phyloP scores from a whole-genome alignment of 1,140 invertebrate genomes.

The Ips nitidus region DNA sequence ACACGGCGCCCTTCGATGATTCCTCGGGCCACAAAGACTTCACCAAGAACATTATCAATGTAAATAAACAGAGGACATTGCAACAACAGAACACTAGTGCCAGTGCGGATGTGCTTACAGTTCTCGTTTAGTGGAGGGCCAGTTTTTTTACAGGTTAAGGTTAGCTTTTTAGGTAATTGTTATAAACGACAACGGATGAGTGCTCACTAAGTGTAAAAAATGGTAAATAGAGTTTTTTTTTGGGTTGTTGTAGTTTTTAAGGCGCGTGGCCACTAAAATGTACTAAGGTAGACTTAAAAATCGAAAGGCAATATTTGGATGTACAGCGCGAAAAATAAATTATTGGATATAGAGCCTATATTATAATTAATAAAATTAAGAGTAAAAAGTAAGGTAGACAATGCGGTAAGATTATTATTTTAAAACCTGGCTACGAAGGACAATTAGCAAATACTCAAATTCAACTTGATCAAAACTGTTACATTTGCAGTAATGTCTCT shows the following conservation, averaged over 20 bases:
- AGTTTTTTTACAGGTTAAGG: constrained; percentile 31
- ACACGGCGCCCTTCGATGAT: constrained; percentile 72
- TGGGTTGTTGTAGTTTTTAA: no score
- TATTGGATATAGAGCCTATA: no score
- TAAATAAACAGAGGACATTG: constrained; percentile 53
- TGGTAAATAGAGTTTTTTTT: constrained; percentile 7
- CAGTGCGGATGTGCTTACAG: constrained; percentile 51
- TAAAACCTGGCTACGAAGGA: no score
- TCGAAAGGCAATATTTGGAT: no score
- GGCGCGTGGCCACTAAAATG: not conserved
- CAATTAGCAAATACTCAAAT: no score
- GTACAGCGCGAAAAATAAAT: no score
- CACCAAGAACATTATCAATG: constrained; percentile 68
- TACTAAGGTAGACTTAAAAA: no score
- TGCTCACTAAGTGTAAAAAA: not conserved
- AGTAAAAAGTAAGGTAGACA: no score
- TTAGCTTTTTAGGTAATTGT: constrained; percentile 9
- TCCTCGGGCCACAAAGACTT: constrained; percentile 72
- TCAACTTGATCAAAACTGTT: no score
- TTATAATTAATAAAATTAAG: no score
- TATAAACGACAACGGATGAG: not conserved
- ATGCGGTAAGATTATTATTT: no score
- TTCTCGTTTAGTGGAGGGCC: constrained; percentile 47
- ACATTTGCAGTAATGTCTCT: no score
- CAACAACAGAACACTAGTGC: constrained; percentile 46